phyloP scores from a whole-genome alignment of 2,888 invertebrate genomes.

The Beris morrisii region DNA sequence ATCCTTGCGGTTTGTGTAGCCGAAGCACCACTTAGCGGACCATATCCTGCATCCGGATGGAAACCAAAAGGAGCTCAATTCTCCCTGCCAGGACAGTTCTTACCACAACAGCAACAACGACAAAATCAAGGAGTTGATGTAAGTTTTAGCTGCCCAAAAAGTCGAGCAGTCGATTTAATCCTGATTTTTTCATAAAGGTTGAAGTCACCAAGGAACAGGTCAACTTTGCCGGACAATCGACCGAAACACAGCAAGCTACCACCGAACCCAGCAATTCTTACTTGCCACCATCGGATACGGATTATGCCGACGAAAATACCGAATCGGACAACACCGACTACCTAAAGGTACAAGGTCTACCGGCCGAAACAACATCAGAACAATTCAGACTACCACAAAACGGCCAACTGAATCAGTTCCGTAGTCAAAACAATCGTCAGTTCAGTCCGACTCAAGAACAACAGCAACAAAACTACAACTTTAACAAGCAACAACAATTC shows the following conservation, averaged over 20 bases:
- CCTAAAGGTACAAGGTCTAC: conserved; percentile 40
- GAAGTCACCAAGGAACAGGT: conserved; percentile 49
- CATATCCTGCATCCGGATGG: conserved; percentile 56
- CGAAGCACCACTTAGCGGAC: conserved; percentile 45
- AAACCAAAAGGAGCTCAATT: conserved; percentile 53
- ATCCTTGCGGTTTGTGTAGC: conserved; percentile 40
- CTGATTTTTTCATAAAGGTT: conserved; percentile 30
- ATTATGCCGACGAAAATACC: conserved; percentile 21
- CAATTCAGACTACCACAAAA: conserved; percentile 9
- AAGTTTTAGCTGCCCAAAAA: neutral
- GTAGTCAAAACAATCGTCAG: conserved; percentile 18
- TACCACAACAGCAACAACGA: conserved; percentile 41
- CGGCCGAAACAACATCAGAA: neutral
- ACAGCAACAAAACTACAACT: conserved; percentile 11
- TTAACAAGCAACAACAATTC: conserved; percentile 20
- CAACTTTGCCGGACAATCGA: conserved; percentile 46
- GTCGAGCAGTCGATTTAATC: neutral
- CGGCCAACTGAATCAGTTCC: conserved; percentile 23
- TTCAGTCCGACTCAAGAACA: conserved; percentile 23
- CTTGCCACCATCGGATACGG: conserved; percentile 42
- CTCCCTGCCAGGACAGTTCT: conserved; percentile 49
- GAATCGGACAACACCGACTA: conserved; percentile 32
- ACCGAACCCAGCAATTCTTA: conserved; percentile 43
- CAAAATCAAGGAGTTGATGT: conserved; percentile 29
- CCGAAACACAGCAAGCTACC: conserved; percentile 35